Base-by-base conservation (phyloP, 2,888 invertebrate species). In the Epinotia nisella region DNA sequence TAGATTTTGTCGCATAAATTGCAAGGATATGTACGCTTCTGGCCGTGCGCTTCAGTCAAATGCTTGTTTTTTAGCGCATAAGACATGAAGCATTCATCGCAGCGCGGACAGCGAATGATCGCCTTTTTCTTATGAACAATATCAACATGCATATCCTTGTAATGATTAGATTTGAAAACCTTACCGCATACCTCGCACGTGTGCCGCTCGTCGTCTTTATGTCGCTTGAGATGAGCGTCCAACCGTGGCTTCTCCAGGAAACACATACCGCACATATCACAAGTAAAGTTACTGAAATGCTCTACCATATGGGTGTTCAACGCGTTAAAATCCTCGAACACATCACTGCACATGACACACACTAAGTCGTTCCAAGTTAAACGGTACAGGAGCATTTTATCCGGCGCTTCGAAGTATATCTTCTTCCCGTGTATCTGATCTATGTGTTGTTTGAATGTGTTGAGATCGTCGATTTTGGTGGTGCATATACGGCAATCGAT, bases 181-280 rank as follows among this genome's bases (percentile, higher is more conserved):
- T 93, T 93, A 0, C 93, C 93, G 75, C 94, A 94, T 0, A 93
- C 84, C 35, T 93, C 92, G 70, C 95, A 95, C 0, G 91, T 92
- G 75, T 94, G 91, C 0, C 88, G 85, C 39, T 94, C 95, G 70
- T 94, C 94, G 61, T 94, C 94, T 1, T 90, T 90, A 51, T 93
- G 93, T 5, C 90, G 74, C 49, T 90, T 91, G 39, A 91, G 68
- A 81, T 95, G 95, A 0, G 92, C 94, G 17, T 92, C 92, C 15
- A 94, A 75, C 1, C 94, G 85, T 0, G 93, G 88, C 53, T 92
- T 92, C 74, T 94, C 94, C 0, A 94, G 76, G 77, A 94, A 95
- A 7, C 92, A 91, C 39, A 93, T 90, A 0, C 93, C 91, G 62
- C 92, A 93, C 0, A 92, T 79, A 74, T 92, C 92, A 68, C 94